Evolutionary conservation across 2,113 vertebrate species (phyloP).

Genomic region (Polyodon spathula): DNA sequence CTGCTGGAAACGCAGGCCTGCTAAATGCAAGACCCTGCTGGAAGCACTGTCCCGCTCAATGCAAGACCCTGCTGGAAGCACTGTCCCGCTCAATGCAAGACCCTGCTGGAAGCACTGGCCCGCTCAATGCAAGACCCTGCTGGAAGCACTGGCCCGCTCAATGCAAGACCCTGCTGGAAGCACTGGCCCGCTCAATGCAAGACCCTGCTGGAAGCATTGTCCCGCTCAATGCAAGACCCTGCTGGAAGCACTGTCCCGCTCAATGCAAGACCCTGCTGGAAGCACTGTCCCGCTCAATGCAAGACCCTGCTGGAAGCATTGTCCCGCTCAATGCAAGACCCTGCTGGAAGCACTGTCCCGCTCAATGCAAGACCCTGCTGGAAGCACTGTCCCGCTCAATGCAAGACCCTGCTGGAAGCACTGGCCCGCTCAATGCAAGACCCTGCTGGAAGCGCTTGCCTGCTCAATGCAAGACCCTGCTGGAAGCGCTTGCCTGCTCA

Average conservation of each 20-base stretch:
- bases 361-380: conserved; percentile 6
- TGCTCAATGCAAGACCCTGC: conserved; percentile 8
- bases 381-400: conserved; percentile 10
- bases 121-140: conserved; percentile 7
- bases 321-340: conserved; percentile 7
- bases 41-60: conserved; percentile 10
- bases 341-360: background rate
- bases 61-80: background rate
- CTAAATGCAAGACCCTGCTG: conserved; percentile 6
- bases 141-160: conserved; percentile 3
- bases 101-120: background rate
- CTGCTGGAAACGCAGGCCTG: too few relatives aligned
- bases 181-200: conserved; percentile 9
- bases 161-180: conserved; percentile 3
- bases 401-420: background rate
- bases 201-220: background rate
- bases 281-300: conserved; percentile 11
- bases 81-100: conserved; percentile 8
- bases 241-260: background rate
- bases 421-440: conserved; percentile 7
- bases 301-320: background rate
- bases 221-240: conserved; percentile 6
- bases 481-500: too few relatives aligned
- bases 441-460: background rate
- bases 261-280: conserved; percentile 4